These are phyloP conservation scores for Onthophagus taurus DNA, from an alignment of 1,140 invertebrate genomes.

Conservation along the genomic window DNA sequence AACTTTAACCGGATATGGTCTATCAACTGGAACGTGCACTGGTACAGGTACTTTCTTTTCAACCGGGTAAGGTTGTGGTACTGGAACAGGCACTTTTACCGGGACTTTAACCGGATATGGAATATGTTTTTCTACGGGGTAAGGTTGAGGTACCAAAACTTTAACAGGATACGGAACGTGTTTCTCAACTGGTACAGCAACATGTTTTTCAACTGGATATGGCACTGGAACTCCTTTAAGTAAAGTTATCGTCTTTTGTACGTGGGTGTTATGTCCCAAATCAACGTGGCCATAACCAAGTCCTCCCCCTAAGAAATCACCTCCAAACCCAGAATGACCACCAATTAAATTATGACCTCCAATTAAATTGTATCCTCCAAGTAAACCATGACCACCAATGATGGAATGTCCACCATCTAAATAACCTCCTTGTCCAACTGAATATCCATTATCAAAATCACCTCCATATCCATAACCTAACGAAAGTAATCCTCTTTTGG, in stretches of 20 bases:
- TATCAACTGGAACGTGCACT: constrained; percentile 50
- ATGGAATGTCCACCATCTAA: constrained; percentile 28
- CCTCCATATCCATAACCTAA: constrained; percentile 51
- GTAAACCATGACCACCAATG: constrained; percentile 12
- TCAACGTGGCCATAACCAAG: constrained; percentile 28
- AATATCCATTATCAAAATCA: constrained; percentile 48
- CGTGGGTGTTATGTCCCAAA: constrained; percentile 38
- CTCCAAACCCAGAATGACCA: constrained; percentile 15
- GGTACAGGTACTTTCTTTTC: constrained; percentile 48
- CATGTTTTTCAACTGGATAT: constrained; percentile 51
- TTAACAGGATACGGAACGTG: constrained; percentile 46
- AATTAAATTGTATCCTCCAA: constrained; percentile 3
- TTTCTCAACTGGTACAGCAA: constrained; percentile 51
- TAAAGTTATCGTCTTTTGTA: constrained; percentile 61
- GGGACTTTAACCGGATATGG: constrained; percentile 44
- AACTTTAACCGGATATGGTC: constrained; percentile 54
- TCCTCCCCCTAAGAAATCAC: constrained; percentile 18
- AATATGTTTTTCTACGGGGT: constrained; percentile 53
- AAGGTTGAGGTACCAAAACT: constrained; percentile 52
- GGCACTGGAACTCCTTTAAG: constrained; percentile 58
- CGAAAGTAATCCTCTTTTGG: constrained; percentile 49
- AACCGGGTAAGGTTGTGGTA: constrained; percentile 44
- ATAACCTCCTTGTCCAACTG: constrained; percentile 39
- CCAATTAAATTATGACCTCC: constrained; percentile 15
- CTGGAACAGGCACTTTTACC: constrained; percentile 53